A percentile compares a stretch with the other conserved stretches of the same genome.
These are phyloP conservation scores for Pachyseris speciosa DNA, from an alignment of 64 coral and sea anemone species.

Conservation along the genomic window DNA sequence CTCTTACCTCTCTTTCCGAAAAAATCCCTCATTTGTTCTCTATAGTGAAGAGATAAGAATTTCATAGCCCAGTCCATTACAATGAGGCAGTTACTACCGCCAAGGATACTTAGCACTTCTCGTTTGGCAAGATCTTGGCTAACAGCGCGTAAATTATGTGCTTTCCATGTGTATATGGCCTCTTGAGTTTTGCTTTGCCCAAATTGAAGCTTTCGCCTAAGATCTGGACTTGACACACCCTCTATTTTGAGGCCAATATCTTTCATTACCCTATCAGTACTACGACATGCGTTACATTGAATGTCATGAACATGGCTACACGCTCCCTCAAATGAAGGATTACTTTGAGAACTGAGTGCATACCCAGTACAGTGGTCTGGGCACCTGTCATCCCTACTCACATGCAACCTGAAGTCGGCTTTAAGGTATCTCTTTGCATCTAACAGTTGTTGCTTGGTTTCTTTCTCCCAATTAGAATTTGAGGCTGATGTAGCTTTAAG, in stretches of 20 bases:
- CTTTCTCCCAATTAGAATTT: constrained; percentile 33
- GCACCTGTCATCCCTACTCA: constrained; percentile 9
- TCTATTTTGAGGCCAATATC: background rate
- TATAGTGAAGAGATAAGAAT: constrained; percentile 15
- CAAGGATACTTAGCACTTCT: constrained; percentile 28
- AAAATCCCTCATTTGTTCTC: background rate
- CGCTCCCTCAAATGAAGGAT: background rate
- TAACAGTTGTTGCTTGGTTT: constrained; percentile 23
- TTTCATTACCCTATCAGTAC: background rate
- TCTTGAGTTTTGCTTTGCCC: background rate
- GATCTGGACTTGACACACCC: background rate
- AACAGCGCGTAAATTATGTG: background rate
- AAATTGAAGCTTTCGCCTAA: background rate
- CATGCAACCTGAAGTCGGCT: constrained; percentile 52
- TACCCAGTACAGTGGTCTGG: constrained; percentile 1
- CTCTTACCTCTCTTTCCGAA: background rate
- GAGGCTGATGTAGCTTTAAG: constrained; percentile 11
- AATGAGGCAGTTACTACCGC: constrained; percentile 26
- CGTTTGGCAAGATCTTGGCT: constrained; percentile 51
- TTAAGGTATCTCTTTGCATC: constrained; percentile 58
- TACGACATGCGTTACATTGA: background rate
- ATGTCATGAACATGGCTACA: background rate
- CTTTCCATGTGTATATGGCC: constrained; percentile 9
- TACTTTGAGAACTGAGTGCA: background rate
- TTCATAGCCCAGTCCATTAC: constrained; percentile 66